Evolutionary conservation across 2,888 invertebrate species (phyloP), one percentile per base, ranked within the genome.

Genomic region (Sarcophaga caerulescens): DNA sequence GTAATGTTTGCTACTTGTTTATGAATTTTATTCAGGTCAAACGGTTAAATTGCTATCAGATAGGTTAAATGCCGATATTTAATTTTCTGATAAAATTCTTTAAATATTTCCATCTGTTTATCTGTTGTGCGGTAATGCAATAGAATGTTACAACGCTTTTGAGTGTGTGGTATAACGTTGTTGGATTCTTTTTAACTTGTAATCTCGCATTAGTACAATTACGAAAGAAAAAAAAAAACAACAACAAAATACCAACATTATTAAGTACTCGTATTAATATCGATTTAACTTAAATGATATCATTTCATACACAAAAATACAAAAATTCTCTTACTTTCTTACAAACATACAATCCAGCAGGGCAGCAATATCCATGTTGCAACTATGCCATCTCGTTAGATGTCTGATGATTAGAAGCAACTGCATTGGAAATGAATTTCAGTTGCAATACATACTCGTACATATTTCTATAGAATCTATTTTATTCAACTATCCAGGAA

Each of bases 151-250:
- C 5, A 57, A 44, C 35, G n/a, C 2, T n/a, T 35, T 35, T 35
- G n/a, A 25, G 19, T 68, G 60, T 75, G 52, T 17, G 14, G 52
- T 17, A 17, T 52, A 3, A 4, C 17, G 82, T 78, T 77, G 62
- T 52, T 65, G n/a, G 35, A 11, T 62, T 74, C 23, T 19, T 63
- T 19, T 63, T 19, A 23, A 5, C 65, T 66, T 84, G 69, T 80
- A 84, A 84, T 84, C 75, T 79, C 60, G 68, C 60, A 84, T 84
- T 84, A 84, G 76, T 71, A 70, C 75, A 80, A 75, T 76, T 75
- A 52, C 17, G 10, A 52, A 8, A 17, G 5, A 52, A 52, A 52
- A 2, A 2, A 52, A 35, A 0, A 0, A 10, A 35, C 8, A 35
- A 35, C 10, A 35, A 35, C 10, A 35, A 35, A 35, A 35, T 35